phyloP scores from a whole-genome alignment of 2,113 vertebrate genomes.

The Cyprinodon brontotheroides region DNA sequence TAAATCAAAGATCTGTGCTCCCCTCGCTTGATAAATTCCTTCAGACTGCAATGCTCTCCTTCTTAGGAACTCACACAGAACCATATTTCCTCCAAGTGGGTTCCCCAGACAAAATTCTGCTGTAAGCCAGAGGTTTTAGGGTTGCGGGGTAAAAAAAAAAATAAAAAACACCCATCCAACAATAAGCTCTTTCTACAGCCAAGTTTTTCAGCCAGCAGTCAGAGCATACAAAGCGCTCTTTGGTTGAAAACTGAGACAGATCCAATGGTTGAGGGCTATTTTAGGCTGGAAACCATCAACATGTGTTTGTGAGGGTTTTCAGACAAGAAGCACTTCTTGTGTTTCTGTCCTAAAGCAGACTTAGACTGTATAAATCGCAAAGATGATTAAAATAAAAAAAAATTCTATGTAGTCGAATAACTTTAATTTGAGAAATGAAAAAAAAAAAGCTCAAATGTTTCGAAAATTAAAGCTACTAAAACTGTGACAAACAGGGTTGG shows the following conservation, averaged over 20 bases:
- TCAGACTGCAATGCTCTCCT: slow-evolving; percentile 28
- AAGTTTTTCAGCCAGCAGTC: slow-evolving; percentile 31
- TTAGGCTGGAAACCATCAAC: slow-evolving; percentile 14
- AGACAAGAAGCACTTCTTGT: background rate
- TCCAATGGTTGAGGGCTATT: slow-evolving; percentile 22
- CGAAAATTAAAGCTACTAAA: background rate
- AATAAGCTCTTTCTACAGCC: slow-evolving; percentile 67
- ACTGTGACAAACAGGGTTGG: background rate
- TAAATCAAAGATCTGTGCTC: slow-evolving; percentile 41
- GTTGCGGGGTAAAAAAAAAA: slow-evolving; percentile 40
- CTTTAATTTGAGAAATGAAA: no score
- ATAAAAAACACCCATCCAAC: slow-evolving; percentile 31
- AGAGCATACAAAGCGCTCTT: slow-evolving; percentile 37
- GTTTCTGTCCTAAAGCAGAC: background rate
- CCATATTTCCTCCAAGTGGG: slow-evolving; percentile 35
- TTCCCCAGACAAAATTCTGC: slow-evolving; percentile 59
- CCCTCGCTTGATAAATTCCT: slow-evolving; percentile 31
- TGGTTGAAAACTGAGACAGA: slow-evolving; percentile 46
- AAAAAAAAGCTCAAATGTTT: background rate
- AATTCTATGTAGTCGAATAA: no score
- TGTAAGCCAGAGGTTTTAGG: slow-evolving; percentile 40
- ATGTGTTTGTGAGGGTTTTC: background rate
- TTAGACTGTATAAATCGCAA: background rate
- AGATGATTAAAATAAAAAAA: no score
- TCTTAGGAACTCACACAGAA: slow-evolving; percentile 35